Conservation (phyloP, 1,140 invertebrate genomes). For the Paracyclopina nana region DNA sequence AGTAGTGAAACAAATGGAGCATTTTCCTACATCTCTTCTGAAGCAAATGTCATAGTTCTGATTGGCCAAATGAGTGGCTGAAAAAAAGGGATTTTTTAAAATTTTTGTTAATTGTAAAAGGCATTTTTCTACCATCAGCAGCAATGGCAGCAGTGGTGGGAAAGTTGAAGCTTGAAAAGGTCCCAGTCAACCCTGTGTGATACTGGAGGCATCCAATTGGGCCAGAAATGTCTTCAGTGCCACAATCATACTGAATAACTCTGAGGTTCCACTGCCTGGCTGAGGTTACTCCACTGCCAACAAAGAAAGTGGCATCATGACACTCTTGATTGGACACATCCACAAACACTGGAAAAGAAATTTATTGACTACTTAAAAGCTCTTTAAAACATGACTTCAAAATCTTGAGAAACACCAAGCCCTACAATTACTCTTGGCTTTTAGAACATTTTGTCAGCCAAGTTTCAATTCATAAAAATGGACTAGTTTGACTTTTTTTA, state of each 20-base stretch:
- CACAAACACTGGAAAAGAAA: not conserved
- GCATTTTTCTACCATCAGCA: not conserved
- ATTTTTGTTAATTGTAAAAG: not conserved
- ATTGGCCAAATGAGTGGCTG: conserved; percentile 1
- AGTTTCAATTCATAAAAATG: too few relatives aligned
- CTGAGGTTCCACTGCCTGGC: not conserved
- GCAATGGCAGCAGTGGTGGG: not conserved
- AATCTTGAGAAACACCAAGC: not conserved
- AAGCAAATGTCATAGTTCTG: not conserved
- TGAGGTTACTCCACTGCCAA: not conserved
- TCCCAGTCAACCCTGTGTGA: not conserved
- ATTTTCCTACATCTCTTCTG: not conserved
- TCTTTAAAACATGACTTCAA: not conserved
- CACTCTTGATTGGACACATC: conserved; percentile 1
- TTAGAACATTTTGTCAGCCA: too few relatives aligned
- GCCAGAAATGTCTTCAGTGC: not conserved
- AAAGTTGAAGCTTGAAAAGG: not conserved
- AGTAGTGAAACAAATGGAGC: not conserved
- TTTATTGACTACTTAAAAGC: not conserved
- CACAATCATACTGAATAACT: not conserved
- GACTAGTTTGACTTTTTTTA: too few relatives aligned
- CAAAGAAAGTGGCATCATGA: not conserved
- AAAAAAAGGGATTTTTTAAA: not conserved
- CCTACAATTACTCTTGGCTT: too few relatives aligned
- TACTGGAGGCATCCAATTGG: not conserved